Conservation (phyloP, 2,113 vertebrate species). For the Scomber colias region DNA sequence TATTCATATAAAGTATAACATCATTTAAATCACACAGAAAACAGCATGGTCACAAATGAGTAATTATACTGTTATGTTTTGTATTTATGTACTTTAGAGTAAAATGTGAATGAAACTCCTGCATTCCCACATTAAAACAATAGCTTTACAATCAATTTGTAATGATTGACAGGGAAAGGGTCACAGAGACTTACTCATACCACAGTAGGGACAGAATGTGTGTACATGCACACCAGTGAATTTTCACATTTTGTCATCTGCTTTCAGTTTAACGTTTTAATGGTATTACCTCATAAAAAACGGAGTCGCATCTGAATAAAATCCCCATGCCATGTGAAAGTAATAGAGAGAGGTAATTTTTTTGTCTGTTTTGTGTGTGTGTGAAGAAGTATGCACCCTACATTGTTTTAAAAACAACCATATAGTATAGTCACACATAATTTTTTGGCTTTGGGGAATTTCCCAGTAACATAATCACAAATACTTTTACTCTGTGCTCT, state of each 20-base stretch:
- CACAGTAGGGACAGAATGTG: too few relatives aligned
- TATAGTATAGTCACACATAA: too few relatives aligned
- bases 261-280: not conserved
- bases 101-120: not conserved
- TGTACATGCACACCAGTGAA: not conserved
- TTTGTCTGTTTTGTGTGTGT: not conserved
- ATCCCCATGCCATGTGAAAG: not conserved
- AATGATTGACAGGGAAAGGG: not conserved
- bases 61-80: not conserved
- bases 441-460: not conserved
- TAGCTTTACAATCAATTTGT: too few relatives aligned
- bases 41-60: not conserved
- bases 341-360: not conserved
- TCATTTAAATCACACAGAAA: constrained; percentile 4
- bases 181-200: not conserved
- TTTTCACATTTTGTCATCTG: not conserved
- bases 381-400: not conserved
- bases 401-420: not conserved
- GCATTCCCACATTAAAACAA: not conserved
- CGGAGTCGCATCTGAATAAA: not conserved
- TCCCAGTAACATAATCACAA: not conserved
- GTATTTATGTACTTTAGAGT: too few relatives aligned
- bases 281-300: not conserved
- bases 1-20: constrained; percentile 16
- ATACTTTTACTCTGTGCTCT: not conserved